Evolutionary conservation across 2,113 vertebrate genomes (phyloP), one percentile per base, ranked within the genome.

Genomic region (Heterochromis multidens): DNA sequence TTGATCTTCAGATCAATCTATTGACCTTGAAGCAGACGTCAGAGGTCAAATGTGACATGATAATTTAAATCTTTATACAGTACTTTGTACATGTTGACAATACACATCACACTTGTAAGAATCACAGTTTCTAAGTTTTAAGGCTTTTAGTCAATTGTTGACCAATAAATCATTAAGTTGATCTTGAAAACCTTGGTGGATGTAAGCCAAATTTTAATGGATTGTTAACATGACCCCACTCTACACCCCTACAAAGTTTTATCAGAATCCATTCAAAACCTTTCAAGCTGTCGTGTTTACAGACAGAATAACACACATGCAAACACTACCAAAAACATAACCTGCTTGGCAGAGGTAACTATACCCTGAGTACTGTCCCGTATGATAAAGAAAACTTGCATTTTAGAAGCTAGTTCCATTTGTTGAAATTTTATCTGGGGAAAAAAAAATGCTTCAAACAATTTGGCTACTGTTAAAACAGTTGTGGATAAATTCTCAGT

Each of bases 381-480:
- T 3, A 33, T 37, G 33, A 37, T 63, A 63, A 31, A 31, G 31
- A 31, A 31, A 31, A 31, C 31, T 31, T 62, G 35, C 33, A 0
- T 35, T 35, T 63, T 0, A 63, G 19, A 62, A 62, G 31, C 31
- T 63, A 31, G 1, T n/a, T 63, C 31, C 61, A 2, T 5, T 63
- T 31, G 35, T 0, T 0, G 35, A 63, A 35, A 63, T 63, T 35
- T 19, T n/a, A 35, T 63, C 35, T 63, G 61, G n/a, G n/a, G n/a
- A n/a, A n/a, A 63, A 63, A 13, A 31, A 63, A 63, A n/a, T 0
- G 3, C 35, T 63, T 7, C 31, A 63, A 63, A 0, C 2, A 0
- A 19, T 63, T 63, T 63, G 61, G 35, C 31, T 63, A 19, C 10
- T 63, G 19, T n/a, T n/a, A 35, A 35, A 35, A 35, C 33, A 35